Evolutionary conservation across 2,888 invertebrate genomes (phyloP), one percentile per base, ranked within the genome.

Genomic region (Dastarcus helophoroides): DNA sequence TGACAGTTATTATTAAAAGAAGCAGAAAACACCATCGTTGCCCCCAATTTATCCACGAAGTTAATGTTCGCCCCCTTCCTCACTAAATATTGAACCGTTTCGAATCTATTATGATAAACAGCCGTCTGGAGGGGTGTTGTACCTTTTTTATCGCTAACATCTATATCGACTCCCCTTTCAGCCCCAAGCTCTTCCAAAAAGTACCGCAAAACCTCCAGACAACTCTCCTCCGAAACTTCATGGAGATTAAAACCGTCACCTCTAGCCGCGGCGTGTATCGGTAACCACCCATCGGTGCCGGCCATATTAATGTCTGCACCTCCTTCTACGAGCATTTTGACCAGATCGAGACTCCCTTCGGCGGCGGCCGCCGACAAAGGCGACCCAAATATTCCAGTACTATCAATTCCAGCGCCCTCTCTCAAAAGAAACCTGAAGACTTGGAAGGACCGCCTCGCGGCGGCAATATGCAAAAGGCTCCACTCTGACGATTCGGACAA

Each of bases 21-120:
- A 19, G 19, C 19, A n/a, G 19, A 19, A 19, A 19, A n/a, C 19
- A 19, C 19, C 6, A 19, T 19, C 8, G 19, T 7, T 19, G 19
- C 19, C 6, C 19, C 19, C 7, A 19, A n/a, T n/a, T 19, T 19
- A n/a, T 19, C 19, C 6, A 19, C 19, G 19, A 6, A 6, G 8
- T 19, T 19, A 19, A 19, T 19, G 19, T 19, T n/a, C 8, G 19
- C 19, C 6, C 8, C 8, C 8, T 19, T 19, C 19, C 8, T n/a
- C 6, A 19, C 19, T 7, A 19, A n/a, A 19, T 19, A 19, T 19
- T 19, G 6, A 19, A 19, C 19, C 8, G 8, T 19, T 7, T n/a
- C 19, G 8, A 19, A n/a, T 6, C 8, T 19, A 19, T 19, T 19
- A 19, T 19, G 19, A 19, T 7, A 19, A 7, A n/a, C 19, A 7